Evolutionary conservation across 2,113 vertebrate species (phyloP).

Genomic region (Nibea coibor): DNA sequence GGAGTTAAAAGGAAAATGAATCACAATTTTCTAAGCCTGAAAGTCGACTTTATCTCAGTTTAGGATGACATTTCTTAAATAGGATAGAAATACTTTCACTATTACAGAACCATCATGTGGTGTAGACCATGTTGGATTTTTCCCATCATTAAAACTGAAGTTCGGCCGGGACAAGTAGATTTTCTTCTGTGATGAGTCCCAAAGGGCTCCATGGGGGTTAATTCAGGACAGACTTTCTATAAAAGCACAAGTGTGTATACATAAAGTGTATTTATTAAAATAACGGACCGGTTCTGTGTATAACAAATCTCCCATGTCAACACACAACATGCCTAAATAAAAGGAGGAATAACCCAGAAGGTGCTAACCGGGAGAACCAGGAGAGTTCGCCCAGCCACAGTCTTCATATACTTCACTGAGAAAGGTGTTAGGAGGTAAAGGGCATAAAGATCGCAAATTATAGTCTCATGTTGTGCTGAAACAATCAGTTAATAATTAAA

Average conservation of each 20-base stretch:
- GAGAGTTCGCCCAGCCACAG: neutral
- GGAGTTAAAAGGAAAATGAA: neutral
- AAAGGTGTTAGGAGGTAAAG: neutral
- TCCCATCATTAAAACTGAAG: no score
- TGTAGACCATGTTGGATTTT: no score
- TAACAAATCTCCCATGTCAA: neutral
- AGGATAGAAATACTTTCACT: no score
- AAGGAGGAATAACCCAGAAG: neutral
- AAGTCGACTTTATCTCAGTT: no score
- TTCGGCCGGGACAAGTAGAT: no score
- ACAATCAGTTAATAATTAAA: neutral
- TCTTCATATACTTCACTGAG: neutral
- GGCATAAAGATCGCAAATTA: neutral
- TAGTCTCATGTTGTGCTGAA: neutral
- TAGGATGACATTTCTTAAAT: no score
- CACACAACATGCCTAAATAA: neutral
- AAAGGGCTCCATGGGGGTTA: neutral
- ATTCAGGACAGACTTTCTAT: neutral
- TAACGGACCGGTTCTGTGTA: neutral
- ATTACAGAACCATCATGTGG: no score
- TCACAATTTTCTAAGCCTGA: no score
- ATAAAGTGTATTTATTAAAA: neutral
- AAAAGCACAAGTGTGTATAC: neutral
- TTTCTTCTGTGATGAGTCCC: no score
- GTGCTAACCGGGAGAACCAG: no score